Percentiles rank a stretch among this genome's conserved stretches.
These are phyloP conservation scores for Neosalanx taihuensis DNA, from an alignment of 2,797 vertebrate species.

Conservation along the genomic window DNA sequence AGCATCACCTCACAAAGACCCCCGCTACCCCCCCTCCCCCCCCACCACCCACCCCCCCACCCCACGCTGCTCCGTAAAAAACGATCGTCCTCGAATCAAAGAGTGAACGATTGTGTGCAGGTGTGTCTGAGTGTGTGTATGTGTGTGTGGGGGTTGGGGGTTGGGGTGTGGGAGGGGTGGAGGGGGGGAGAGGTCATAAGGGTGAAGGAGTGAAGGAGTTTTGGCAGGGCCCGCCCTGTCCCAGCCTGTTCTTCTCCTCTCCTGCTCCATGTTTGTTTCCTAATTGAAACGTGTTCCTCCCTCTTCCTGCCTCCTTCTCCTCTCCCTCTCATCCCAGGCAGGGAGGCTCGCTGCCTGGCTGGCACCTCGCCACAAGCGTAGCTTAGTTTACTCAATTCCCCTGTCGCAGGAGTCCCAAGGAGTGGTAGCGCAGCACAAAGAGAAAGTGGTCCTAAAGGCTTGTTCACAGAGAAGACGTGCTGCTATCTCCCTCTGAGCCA, in stretches of 20 bases:
- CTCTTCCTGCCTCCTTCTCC: conserved; percentile 42
- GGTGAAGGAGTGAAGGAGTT: conserved; percentile 18
- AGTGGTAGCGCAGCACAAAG: conserved; percentile 69
- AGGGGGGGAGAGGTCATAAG: conserved; percentile 33
- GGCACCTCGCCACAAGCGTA: conserved; percentile 72
- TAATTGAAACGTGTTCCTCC: conserved; percentile 75
- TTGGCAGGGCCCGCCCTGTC: conserved; percentile 18
- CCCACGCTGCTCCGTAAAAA: conserved; percentile 48
- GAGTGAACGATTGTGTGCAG: conserved; percentile 34
- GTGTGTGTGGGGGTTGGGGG: neutral
- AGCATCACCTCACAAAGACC: conserved; percentile 81
- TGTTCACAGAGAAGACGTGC: conserved; percentile 67
- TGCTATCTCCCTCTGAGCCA: conserved; percentile 71
- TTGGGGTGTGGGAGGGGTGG: too few relatives aligned
- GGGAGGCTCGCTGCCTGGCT: conserved; percentile 59
- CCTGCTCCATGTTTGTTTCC: conserved; percentile 53
- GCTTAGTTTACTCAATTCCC: conserved; percentile 73
- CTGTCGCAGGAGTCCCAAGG: conserved; percentile 71
- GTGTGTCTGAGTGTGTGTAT: conserved; percentile 22
- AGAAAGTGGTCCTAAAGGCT: conserved; percentile 75
- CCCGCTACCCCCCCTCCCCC: conserved; percentile 44
- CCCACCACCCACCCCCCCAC: too few relatives aligned
- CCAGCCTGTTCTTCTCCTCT: conserved; percentile 17
- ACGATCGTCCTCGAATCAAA: conserved; percentile 51
- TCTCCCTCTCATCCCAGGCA: conserved; percentile 63